Evolutionary conservation across 2,888 invertebrate genomes (phyloP).

Genomic region (Agonopterix alstromeriana): DNA sequence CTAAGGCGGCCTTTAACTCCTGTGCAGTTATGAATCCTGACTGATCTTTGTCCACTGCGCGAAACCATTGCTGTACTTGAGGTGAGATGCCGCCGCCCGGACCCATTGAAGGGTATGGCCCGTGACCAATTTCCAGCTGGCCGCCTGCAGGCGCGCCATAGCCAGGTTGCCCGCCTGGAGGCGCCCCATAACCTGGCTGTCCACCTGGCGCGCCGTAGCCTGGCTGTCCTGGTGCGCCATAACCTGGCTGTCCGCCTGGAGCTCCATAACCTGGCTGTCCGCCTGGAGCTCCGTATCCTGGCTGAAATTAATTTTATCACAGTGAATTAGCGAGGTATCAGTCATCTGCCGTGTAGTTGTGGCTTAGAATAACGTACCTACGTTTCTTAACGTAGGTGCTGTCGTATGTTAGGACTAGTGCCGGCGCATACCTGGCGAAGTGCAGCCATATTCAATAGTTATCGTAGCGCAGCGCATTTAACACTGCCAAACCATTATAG

Average conservation of each 20-base stretch:
- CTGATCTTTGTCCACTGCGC: constrained; percentile 87
- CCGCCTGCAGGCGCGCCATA: constrained; percentile 18
- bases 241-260: too few species aligned
- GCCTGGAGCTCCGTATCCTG: too few species aligned
- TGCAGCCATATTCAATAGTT: too few species aligned
- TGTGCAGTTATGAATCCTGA: constrained; percentile 87
- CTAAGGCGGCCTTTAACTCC: constrained; percentile 87
- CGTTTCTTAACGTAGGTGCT: too few species aligned
- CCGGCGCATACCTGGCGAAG: too few species aligned
- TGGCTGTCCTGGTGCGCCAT: constrained; percentile 13
- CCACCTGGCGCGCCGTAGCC: constrained; percentile 22
- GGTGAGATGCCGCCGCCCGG: constrained; percentile 78
- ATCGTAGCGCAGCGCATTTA: too few species aligned
- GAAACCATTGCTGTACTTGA: constrained; percentile 90
- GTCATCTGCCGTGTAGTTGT: too few species aligned
- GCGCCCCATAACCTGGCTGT: constrained; percentile 22
- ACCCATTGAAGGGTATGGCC: constrained; percentile 67
- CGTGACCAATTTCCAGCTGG: constrained; percentile 63
- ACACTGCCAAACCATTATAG: too few species aligned
- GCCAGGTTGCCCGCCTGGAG: constrained; percentile 16
- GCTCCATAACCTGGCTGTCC: constrained; percentile 17
- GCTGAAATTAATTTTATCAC: too few species aligned
- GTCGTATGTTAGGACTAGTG: too few species aligned
- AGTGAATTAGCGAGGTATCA: too few species aligned
- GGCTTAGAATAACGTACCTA: too few species aligned